A percentile compares a stretch with the other conserved stretches of the same genome.
These are phyloP conservation scores for Macropodus opercularis DNA, from an alignment of 2,797 vertebrate species.

Conservation along the genomic window DNA sequence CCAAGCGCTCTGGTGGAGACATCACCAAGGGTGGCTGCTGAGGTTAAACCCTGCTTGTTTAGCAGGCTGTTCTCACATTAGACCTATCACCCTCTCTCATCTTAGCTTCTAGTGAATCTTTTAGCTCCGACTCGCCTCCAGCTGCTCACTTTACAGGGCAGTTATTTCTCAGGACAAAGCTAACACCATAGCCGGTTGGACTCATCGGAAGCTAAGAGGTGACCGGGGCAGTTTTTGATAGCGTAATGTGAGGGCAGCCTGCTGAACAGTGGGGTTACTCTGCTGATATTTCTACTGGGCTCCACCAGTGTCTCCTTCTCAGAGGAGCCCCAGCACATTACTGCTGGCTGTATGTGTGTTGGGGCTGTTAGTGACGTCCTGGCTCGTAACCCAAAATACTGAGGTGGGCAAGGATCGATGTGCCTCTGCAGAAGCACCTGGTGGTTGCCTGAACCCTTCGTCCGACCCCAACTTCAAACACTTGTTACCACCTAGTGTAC, in stretches of 20 bases:
- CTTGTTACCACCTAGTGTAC: conserved; percentile 9
- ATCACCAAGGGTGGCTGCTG: conserved; percentile 91
- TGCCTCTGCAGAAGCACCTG: conserved; percentile 67
- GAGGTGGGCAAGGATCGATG: conserved; percentile 85
- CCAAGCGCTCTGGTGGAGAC: conserved; percentile 90
- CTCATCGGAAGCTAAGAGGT: conserved; percentile 10
- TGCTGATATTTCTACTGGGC: conserved; percentile 45
- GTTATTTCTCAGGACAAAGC: conserved; percentile 54
- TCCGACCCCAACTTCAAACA: conserved; percentile 64
- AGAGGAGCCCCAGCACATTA: conserved; percentile 69
- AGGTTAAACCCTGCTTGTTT: conserved; percentile 94
- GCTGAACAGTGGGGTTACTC: conserved; percentile 86
- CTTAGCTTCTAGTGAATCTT: conserved; percentile 4
- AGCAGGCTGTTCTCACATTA: conserved; percentile 74
- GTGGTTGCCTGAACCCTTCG: conserved; percentile 52
- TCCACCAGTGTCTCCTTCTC: conserved; percentile 60
- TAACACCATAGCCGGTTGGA: not conserved
- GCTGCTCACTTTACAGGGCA: conserved; percentile 21
- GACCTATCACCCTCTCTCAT: conserved; percentile 5
- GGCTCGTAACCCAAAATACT: conserved; percentile 78
- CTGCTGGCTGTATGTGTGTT: conserved; percentile 9
- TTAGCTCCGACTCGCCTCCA: conserved; percentile 10
- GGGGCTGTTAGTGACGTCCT: conserved; percentile 86
- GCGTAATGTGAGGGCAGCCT: conserved; percentile 65
- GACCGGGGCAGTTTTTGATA: conserved; percentile 6